Conservation (phyloP, 2,888 invertebrate genomes). For the Eristalis pertinax region DNA sequence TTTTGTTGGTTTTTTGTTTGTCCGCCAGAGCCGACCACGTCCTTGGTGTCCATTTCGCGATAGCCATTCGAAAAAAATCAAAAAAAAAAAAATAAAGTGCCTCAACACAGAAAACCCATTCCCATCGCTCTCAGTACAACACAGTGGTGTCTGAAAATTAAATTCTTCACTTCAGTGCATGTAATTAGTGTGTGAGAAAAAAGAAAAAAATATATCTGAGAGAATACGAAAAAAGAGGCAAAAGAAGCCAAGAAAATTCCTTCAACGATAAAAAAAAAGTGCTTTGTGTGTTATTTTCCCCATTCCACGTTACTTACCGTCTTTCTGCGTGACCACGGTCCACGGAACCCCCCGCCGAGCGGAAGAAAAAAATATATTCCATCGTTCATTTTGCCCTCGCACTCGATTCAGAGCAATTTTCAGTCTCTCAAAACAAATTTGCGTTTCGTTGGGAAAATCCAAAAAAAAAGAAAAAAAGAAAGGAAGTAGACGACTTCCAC, state of each 20-base stretch:
- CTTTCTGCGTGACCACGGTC: slow-evolving; percentile 14
- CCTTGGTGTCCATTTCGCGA: slow-evolving; percentile 6
- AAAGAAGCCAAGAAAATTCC: slow-evolving; percentile 67
- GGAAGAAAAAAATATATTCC: not conserved
- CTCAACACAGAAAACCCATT: not conserved
- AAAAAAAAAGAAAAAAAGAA: not conserved
- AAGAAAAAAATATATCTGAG: too few species aligned
- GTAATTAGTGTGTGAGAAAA: slow-evolving; percentile 24
- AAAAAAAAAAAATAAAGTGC: slow-evolving; percentile 16
- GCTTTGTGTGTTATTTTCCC: slow-evolving; percentile 55
- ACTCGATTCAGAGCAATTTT: not conserved
- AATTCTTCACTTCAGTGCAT: slow-evolving; percentile 40
- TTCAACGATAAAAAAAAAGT: slow-evolving; percentile 44
- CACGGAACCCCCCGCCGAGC: slow-evolving; percentile 55
- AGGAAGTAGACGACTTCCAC: not conserved
- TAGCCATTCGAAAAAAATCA: slow-evolving; percentile 19
- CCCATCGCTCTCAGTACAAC: slow-evolving; percentile 1
- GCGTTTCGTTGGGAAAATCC: slow-evolving; percentile 24
- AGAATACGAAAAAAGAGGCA: not conserved
- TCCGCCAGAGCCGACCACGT: slow-evolving; percentile 20
- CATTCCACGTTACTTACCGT: slow-evolving; percentile 6
- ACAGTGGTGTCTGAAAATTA: slow-evolving; percentile 38
- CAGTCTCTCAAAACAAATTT: not conserved
- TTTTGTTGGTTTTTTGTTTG: slow-evolving; percentile 62
- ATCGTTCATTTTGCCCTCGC: not conserved